Conservation (phyloP, 1,140 invertebrate species). For the Coenobita brevimanus region DNA sequence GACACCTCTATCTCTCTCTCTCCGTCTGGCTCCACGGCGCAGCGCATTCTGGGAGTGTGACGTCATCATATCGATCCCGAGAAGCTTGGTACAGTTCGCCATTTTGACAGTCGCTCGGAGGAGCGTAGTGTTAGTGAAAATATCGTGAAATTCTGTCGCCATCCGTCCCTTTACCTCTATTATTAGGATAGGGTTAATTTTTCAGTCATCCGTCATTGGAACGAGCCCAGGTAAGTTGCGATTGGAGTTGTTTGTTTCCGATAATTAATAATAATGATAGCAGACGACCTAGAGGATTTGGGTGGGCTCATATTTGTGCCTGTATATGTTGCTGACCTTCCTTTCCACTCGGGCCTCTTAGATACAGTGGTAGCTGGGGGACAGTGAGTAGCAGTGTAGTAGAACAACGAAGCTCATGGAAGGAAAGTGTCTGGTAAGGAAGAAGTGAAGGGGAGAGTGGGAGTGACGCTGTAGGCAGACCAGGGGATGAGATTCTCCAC, state of each 20-base stretch:
- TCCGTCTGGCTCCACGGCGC: constrained; percentile 17
- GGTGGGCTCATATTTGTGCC: not conserved
- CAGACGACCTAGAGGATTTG: constrained; percentile 44
- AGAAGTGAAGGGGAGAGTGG: not conserved
- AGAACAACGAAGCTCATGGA: no score
- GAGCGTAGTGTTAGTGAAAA: constrained; percentile 63
- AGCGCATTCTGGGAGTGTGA: constrained; percentile 60
- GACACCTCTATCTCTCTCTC: no score
- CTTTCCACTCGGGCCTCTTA: no score
- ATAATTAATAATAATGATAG: constrained; percentile 37
- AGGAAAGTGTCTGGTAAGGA: no score
- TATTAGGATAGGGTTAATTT: constrained; percentile 67
- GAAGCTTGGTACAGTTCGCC: constrained; percentile 58
- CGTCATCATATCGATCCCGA: constrained; percentile 53
- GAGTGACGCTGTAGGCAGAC: constrained; percentile 19
- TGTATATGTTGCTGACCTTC: constrained; percentile 5
- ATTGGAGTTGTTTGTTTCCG: not conserved
- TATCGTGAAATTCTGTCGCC: constrained; percentile 64
- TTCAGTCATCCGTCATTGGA: constrained; percentile 66
- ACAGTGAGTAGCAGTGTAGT: no score
- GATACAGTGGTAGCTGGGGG: no score
- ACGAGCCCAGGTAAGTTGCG: constrained; percentile 62
- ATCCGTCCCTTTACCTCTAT: constrained; percentile 64
- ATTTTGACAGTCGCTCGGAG: constrained; percentile 59
- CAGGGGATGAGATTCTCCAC: not conserved